Evolutionary conservation across 1,140 invertebrate genomes (phyloP), one percentile per base, ranked within the genome.

Genomic region (Drosophila pachea): DNA sequence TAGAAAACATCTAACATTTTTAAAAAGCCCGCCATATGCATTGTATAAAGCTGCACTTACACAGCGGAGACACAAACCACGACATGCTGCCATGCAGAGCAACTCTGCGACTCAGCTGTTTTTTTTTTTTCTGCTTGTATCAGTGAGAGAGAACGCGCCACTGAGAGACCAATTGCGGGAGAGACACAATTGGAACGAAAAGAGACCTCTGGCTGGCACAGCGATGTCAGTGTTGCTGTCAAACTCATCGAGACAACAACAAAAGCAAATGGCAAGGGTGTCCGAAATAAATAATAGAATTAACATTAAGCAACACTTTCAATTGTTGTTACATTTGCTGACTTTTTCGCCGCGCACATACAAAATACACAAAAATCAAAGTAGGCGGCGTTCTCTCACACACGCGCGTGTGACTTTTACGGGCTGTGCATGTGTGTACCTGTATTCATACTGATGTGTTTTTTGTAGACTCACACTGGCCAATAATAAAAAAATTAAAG

Each of bases 161-260:
- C 16, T 16, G 31, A 50, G 36, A 67, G n/a, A 16, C 1, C 22
- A 22, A 22, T 22, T 22, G 22, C 22, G 8, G 16, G 43, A 32
- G 22, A 8, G 45, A 22, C 8, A 2, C 4, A 35, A 29, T 35
- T 55, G 14, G 4, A 22, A 7, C 32, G n/a, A 53, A 59, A 48
- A 50, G 33, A n/a, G 29, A n/a, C 12, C 49, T 67, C 40, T 49
- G 40, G 12, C 47, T 61, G 38, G 7, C 16, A n/a, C 52, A 14
- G 50, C 11, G 11, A 45, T 35, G 48, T 40, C 56, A 71, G 54
- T 62, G 58, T 31, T 61, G 49, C 38, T 68, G 60, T 36, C 72
- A 72, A 72, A 71, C 62, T 72, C 63, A 49, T 49, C 59, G 76
- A 52, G 68, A 72, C 60, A 68, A 79, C 76, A 79, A 74, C 74